Evolutionary conservation across 2,113 vertebrate species (phyloP).

Genomic region (Stercorarius parasiticus): DNA sequence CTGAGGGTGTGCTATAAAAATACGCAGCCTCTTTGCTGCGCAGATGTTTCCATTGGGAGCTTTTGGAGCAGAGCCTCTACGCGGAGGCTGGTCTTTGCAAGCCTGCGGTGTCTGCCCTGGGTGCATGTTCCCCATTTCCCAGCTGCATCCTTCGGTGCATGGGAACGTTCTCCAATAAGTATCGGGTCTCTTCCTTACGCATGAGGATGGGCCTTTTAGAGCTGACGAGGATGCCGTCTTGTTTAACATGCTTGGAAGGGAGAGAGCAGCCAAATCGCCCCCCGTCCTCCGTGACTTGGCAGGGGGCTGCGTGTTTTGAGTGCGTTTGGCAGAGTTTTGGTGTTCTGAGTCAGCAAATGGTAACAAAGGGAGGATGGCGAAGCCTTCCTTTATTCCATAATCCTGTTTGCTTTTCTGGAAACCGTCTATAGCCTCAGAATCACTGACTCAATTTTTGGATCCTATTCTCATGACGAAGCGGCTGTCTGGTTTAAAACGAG

Average conservation of each 20-base stretch:
- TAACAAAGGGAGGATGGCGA: slow-evolving; percentile 70
- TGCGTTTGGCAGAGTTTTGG: slow-evolving; percentile 69
- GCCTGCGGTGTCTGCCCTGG: background rate
- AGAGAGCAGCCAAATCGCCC: background rate
- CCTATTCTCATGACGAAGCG: slow-evolving; percentile 95
- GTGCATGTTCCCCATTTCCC: accelerated
- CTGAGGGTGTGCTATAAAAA: background rate
- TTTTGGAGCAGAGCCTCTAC: background rate
- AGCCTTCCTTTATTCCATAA: slow-evolving; percentile 87
- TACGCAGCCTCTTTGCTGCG: background rate
- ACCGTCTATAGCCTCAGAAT: slow-evolving; percentile 87
- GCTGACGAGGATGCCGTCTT: background rate
- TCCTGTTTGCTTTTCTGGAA: slow-evolving; percentile 92
- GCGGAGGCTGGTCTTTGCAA: background rate
- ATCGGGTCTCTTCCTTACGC: background rate
- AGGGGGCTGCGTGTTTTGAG: slow-evolving; percentile 40
- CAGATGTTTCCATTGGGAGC: background rate
- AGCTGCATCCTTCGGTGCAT: background rate
- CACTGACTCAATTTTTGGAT: slow-evolving; percentile 98
- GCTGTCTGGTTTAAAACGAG: slow-evolving; percentile 81
- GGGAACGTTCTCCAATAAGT: background rate
- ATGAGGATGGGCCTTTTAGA: background rate
- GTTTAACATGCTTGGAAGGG: background rate
- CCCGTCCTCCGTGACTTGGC: background rate
- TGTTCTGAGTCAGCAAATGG: slow-evolving; percentile 75